phyloP scores from a whole-genome alignment of 2,113 vertebrate genomes.

The Scortum barcoo region DNA sequence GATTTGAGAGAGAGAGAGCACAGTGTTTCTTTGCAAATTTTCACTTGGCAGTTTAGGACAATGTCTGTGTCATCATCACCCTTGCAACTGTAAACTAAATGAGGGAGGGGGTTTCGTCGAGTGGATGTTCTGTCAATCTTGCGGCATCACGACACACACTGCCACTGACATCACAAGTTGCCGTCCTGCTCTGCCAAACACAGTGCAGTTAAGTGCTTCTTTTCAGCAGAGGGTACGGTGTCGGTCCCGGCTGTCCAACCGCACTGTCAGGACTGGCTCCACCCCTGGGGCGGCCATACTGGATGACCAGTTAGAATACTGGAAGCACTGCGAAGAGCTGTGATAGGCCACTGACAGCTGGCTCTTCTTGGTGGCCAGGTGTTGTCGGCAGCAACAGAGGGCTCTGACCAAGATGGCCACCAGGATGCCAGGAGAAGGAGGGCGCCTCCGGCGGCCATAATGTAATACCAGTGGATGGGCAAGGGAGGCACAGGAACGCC shows the following conservation, averaged over 20 bases:
- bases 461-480: constrained; percentile 99
- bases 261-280: constrained; percentile 96
- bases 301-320: constrained; percentile 91
- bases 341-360: constrained; percentile 99
- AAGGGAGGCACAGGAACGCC: constrained; percentile 96
- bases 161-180: constrained; percentile 45
- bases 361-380: constrained; percentile 98
- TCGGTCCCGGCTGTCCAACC: constrained; percentile 86
- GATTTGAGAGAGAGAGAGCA: constrained; percentile 34
- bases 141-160: constrained; percentile 28
- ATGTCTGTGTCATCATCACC: constrained; percentile 47
- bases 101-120: constrained; percentile 37
- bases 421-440: constrained; percentile 96
- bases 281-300: constrained; percentile 87
- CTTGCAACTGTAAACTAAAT: constrained; percentile 56
- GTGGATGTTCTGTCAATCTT: constrained; percentile 32
- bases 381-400: constrained; percentile 96
- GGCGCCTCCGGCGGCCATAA: constrained; percentile 96
- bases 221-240: constrained; percentile 82
- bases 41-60: constrained; percentile 48
- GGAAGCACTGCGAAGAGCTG: constrained; percentile 97
- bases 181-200: constrained; percentile 47
- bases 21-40: constrained; percentile 47
- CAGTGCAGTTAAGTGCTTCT: constrained; percentile 35
- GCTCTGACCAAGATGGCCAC: constrained; percentile 95